A percentile compares a stretch with the other conserved stretches of the same genome.
Evolutionary conservation across 37 sponge, comb jelly and placozoan species (phyloP).

Genomic region (Spongilla lacustris): DNA sequence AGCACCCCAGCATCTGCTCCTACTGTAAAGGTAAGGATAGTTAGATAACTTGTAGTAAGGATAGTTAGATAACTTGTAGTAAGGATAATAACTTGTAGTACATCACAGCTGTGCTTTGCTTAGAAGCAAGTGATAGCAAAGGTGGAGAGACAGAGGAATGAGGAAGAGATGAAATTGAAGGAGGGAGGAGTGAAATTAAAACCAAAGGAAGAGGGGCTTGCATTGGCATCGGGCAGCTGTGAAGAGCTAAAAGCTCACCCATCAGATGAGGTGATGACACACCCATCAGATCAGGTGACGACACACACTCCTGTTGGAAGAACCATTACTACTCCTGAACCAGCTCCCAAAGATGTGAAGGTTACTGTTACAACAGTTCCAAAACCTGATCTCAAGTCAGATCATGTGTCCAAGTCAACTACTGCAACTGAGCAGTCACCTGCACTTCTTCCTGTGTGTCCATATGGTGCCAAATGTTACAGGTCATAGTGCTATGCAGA

Average conservation of each 20-base stretch:
- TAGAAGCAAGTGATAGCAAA: too few species aligned
- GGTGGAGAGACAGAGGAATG: background rate
- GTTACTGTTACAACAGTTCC: background rate
- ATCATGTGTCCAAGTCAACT: background rate
- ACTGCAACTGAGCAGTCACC: background rate
- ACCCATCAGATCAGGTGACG: background rate
- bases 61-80: too few species aligned
- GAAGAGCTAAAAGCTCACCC: too few species aligned
- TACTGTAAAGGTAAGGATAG: too few species aligned
- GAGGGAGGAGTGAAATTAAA: background rate
- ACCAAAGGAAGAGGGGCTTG: background rate
- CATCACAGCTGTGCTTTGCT: too few species aligned
- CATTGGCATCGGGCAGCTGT: too few species aligned
- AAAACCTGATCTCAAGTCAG: background rate
- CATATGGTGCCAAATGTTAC: constrained; percentile 84
- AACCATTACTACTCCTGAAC: background rate
- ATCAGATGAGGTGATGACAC: background rate
- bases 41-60: too few species aligned
- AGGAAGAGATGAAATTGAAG: background rate
- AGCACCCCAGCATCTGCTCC: too few species aligned
- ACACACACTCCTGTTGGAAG: too few species aligned
- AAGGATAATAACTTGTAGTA: too few species aligned
- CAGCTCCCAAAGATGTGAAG: background rate
- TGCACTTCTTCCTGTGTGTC: constrained; percentile 51
- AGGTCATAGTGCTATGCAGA: constrained; percentile 55